Evolutionary conservation across 2,888 invertebrate genomes (phyloP).

Genomic region (Drosophila borborema): DNA sequence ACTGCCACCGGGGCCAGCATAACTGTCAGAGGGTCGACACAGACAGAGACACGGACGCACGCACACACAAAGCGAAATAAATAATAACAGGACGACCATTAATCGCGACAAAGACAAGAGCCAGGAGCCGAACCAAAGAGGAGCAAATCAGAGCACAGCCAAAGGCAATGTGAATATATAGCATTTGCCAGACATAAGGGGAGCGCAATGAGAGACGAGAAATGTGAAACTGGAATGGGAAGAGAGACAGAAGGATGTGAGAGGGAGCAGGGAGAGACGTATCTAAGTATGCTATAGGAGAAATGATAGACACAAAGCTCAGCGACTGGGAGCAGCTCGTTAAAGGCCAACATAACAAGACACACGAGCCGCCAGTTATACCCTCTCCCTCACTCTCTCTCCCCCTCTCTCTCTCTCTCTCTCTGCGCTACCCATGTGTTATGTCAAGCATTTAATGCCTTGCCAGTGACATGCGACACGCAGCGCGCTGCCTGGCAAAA

Average conservation of each 20-base stretch:
- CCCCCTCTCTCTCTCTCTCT: background rate
- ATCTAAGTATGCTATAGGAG: conserved; percentile 20
- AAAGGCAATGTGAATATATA: conserved; percentile 48
- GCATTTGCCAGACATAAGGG: conserved; percentile 3
- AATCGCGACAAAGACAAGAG: conserved; percentile 76
- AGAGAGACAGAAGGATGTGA: background rate
- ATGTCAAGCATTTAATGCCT: conserved; percentile 68
- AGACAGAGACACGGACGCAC: background rate
- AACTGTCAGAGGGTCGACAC: conserved; percentile 62
- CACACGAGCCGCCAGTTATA: conserved; percentile 38
- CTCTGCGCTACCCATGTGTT: conserved; percentile 8
- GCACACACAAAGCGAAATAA: conserved; percentile 66
- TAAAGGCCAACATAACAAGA: conserved; percentile 66
- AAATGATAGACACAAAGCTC: conserved; percentile 52
- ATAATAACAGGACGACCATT: conserved; percentile 75
- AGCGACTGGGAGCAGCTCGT: conserved; percentile 57
- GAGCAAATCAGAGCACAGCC: conserved; percentile 45
- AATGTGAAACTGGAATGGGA: background rate
- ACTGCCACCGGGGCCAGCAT: conserved; percentile 32
- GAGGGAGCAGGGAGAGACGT: background rate
- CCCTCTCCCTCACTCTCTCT: background rate
- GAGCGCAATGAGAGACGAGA: too few species aligned
- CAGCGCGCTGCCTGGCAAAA: conserved; percentile 29
- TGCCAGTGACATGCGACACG: conserved; percentile 50
- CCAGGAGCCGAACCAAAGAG: conserved; percentile 21